Base-by-base conservation (phyloP, 2,888 invertebrate species). In the Stenichneumon culpator region DNA sequence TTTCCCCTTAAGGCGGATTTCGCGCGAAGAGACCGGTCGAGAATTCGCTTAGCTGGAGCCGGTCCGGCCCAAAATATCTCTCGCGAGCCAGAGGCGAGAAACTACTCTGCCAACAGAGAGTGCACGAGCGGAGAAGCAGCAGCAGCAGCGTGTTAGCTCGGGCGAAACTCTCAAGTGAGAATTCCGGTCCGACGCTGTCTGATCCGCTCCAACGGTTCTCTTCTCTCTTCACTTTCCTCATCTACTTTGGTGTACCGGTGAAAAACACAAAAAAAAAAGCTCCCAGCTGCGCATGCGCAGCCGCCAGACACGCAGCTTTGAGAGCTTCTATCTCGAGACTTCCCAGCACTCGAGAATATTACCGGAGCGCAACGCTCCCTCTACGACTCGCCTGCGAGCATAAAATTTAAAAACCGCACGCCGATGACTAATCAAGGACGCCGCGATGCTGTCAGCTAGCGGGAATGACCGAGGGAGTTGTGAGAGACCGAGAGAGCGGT, bases 61-160 rank as follows among this genome's bases (percentile, higher is more conserved):
- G 63, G 57, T 25, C 70, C 63, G 70, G 70, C 79, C 70, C 50
- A 72, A 79, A 79, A 79, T 78, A 57, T 70, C 79, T 63, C 63
- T 50, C 47, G n/a, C 25, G 22, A 60, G 47, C 25, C 54, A 57
- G 25, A 57, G 57, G 22, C 57, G 57, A 57, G 57, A 57, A 57
- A 57, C 57, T 54, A 54, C 54, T 57, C 57, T 25, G 25, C 57
- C 54, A 57, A 25, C 11, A 11, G 25, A 11, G 57, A 25, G 25
- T 57, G 25, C 25, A 11, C 16, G 22, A 67, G 22, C 67, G 32
- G 7, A 39, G 22, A 28, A 77, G 77, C 65, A n/a, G 14, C 28
- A 22, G 22, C 22, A 63, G 63, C 47, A 28, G 44, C 54, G 50
- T 25, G 16, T 50, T 50, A 19, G 65, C 63, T 47, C 36, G 44